These are phyloP conservation scores for Aspidiotus destructor DNA, from an alignment of 2,888 invertebrate genomes.

Conservation along the genomic window DNA sequence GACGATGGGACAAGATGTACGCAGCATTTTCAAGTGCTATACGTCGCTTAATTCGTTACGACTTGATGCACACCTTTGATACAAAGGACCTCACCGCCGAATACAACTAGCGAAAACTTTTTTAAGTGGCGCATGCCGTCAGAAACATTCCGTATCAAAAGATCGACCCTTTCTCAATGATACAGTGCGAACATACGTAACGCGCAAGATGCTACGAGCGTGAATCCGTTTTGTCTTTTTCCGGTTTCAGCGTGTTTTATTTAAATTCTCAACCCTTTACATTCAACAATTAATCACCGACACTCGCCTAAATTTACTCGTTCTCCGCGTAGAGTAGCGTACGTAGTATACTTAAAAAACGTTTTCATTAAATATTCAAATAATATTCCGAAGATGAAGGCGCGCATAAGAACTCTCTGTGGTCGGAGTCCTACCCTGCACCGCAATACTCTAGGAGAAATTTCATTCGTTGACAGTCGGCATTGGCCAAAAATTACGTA, in stretches of 20 bases:
- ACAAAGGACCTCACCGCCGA: not conserved
- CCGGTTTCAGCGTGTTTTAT: not conserved
- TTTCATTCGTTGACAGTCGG: no score
- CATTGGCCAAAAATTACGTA: no score
- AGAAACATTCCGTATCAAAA: conserved; percentile 27
- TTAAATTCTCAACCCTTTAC: conserved; percentile 8
- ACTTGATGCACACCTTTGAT: conserved; percentile 8
- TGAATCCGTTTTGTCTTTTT: conserved; percentile 29
- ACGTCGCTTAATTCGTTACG: conserved; percentile 30
- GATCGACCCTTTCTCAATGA: conserved; percentile 4
- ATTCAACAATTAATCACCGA: conserved; percentile 31
- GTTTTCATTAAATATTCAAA: conserved; percentile 30
- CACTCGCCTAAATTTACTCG: conserved; percentile 26
- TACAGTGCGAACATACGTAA: not conserved
- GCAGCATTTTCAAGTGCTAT: not conserved
- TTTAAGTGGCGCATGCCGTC: conserved; percentile 31
- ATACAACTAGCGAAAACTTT: not conserved
- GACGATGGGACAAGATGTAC: not conserved
- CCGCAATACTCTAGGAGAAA: not conserved
- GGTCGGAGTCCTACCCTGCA: not conserved
- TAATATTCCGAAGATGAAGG: conserved; percentile 10
- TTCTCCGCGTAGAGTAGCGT: not conserved
- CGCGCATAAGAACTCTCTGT: not conserved
- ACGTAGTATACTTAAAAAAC: not conserved
- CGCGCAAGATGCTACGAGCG: not conserved